Percentiles rank a stretch among this genome's conserved stretches.
phyloP scores from a whole-genome alignment of 2,888 invertebrate species.

The Erebia ligea region DNA sequence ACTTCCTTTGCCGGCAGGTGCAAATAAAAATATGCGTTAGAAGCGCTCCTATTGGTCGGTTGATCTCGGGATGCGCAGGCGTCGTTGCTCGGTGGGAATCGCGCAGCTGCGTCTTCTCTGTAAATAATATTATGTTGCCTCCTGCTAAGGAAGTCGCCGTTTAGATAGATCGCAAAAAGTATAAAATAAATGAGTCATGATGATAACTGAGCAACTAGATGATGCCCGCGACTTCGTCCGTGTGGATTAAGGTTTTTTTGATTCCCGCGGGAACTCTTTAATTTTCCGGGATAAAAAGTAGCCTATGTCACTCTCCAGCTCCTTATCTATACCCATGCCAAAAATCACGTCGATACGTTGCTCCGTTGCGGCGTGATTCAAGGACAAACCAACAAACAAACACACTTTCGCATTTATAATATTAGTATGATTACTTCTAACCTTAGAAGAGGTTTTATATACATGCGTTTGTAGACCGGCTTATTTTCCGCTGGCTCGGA shows the following conservation, averaged over 20 bases:
- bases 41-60: constrained; percentile 48
- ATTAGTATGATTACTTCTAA: too few species aligned
- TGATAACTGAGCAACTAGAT: background rate
- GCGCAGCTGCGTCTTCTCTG: constrained; percentile 70
- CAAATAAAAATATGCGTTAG: constrained; percentile 54
- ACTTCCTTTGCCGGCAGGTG: constrained; percentile 76
- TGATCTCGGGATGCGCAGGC: constrained; percentile 58
- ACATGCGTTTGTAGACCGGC: constrained; percentile 2
- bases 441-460: background rate
- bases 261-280: too few species aligned
- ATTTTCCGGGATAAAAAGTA: too few species aligned
- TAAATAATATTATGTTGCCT: constrained; percentile 45
- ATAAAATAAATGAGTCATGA: constrained; percentile 28
- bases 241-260: too few species aligned
- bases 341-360: too few species aligned
- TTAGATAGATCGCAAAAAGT: constrained; percentile 61
- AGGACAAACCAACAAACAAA: too few species aligned
- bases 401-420: too few species aligned
- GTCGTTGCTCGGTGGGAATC: constrained; percentile 62
- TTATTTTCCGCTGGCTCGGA: constrained; percentile 35
- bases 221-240: too few species aligned
- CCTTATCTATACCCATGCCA: too few species aligned
- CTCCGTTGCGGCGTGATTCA: too few species aligned
- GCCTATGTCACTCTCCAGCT: too few species aligned
- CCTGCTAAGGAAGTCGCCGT: constrained; percentile 62